Evolutionary conservation across 2,113 vertebrate species (phyloP), one percentile per base, ranked within the genome.

Genomic region (Phaethon lepturus): DNA sequence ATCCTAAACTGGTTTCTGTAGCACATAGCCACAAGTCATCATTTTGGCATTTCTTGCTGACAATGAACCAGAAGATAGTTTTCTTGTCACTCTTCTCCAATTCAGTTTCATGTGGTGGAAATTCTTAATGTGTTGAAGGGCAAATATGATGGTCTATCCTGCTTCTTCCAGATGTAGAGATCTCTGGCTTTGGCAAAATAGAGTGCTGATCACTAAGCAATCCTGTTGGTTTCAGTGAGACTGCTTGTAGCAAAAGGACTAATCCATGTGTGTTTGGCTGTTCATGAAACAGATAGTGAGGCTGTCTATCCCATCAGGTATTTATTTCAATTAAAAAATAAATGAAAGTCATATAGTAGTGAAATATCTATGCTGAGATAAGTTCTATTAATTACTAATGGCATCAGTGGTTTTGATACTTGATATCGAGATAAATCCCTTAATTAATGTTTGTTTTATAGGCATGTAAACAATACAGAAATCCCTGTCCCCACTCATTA

Each of bases 401-500:
- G 11, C 40, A 62, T 79, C n/a, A 47, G 13, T 63, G 13, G 3
- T 82, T 83, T 82, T 78, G 75, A 60, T 56, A 47, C 6, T 63
- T 56, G n/a, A 7, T 77, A 24, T 63, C 69, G 44, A 76, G 45
- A 53, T 64, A 60, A 77, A 84, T 84, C 3, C 12, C 22, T 44
- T 29, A 55, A 92, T 60, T 53, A 60, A 52, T 52, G 38, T 95
- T 96, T 42, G 22, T 86, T 87, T 96, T 95, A 33, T 74, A 99
- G 99, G 76, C 88, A 98, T 3, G 66, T 97, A 55, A 56, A 11
- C 12, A 76, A 89, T 42, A 97, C 96, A 38, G 31, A 96, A 13
- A 97, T 98, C 66, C 98, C 98, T 15, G 88, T 98, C 55, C 99
- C 99, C 19, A 99, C 99, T 2, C 99, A 99, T 95, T 99, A 99